Percentiles rank a stretch among this genome's conserved stretches.
Conservation (phyloP, 92 coral and sea anemone genomes). For the Porites rus region DNA sequence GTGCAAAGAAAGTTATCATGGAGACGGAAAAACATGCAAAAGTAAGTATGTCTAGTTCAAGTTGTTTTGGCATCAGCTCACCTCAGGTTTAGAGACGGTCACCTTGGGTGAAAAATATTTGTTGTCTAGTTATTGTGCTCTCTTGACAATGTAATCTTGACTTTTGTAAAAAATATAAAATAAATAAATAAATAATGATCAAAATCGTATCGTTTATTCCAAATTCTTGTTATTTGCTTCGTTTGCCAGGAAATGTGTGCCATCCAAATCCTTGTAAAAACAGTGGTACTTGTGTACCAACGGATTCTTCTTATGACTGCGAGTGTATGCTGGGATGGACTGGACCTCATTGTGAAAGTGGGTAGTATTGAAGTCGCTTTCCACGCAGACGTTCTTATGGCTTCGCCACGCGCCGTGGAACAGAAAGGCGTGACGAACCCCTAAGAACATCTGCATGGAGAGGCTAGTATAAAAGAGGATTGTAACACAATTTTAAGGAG, state of each 20-base stretch:
- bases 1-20: constrained; percentile 95
- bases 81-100: too few relatives aligned
- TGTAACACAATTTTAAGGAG: too few relatives aligned
- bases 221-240: not conserved
- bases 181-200: too few relatives aligned
- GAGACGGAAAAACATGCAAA: constrained; percentile 93
- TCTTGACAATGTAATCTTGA: too few relatives aligned
- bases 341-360: constrained; percentile 98
- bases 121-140: not conserved
- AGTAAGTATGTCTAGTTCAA: constrained; percentile 60
- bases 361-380: not conserved
- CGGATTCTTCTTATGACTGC: constrained; percentile 91
- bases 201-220: too few relatives aligned
- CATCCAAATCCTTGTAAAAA: constrained; percentile 99
- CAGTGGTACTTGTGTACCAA: constrained; percentile 87
- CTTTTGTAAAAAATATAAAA: too few relatives aligned
- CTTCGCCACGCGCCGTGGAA: too few relatives aligned
- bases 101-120: too few relatives aligned
- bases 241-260: constrained; percentile 88
- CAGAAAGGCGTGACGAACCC: too few relatives aligned
- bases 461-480: too few relatives aligned
- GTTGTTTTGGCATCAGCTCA: not conserved
- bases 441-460: too few relatives aligned
- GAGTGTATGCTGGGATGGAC: constrained; percentile 96
- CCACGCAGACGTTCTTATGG: too few relatives aligned